These are phyloP conservation scores for Rynchops niger DNA, from an alignment of 2,113 vertebrate species.

Conservation along the genomic window DNA sequence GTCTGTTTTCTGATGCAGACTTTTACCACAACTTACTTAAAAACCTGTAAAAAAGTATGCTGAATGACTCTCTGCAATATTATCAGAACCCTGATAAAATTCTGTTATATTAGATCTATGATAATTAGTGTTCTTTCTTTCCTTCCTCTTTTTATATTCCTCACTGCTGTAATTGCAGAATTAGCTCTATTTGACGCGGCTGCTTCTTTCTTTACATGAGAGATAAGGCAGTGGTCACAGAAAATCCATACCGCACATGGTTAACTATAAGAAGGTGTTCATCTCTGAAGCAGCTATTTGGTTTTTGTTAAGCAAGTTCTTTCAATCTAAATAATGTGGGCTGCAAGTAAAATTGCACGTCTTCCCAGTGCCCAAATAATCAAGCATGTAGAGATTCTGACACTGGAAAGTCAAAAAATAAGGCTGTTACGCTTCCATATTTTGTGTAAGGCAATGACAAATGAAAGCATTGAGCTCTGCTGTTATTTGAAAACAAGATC, in stretches of 20 bases:
- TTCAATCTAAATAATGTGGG: neutral
- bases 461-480: neutral
- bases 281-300: neutral
- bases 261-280: neutral
- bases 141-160: neutral
- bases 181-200: neutral
- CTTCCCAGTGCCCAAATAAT: neutral
- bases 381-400: neutral
- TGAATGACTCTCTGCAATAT: neutral
- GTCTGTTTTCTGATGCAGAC: neutral
- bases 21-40: neutral
- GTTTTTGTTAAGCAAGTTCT: neutral
- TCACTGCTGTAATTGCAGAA: neutral
- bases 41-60: neutral
- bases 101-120: neutral
- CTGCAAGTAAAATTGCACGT: neutral
- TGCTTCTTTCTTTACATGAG: neutral
- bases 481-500: conserved; percentile 16
- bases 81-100: neutral
- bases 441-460: neutral
- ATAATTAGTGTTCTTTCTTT: neutral
- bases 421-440: neutral
- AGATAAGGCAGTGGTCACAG: neutral
- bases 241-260: neutral
- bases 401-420: neutral